phyloP scores from a whole-genome alignment of 2,888 invertebrate species.

The Agrilus biguttatus region DNA sequence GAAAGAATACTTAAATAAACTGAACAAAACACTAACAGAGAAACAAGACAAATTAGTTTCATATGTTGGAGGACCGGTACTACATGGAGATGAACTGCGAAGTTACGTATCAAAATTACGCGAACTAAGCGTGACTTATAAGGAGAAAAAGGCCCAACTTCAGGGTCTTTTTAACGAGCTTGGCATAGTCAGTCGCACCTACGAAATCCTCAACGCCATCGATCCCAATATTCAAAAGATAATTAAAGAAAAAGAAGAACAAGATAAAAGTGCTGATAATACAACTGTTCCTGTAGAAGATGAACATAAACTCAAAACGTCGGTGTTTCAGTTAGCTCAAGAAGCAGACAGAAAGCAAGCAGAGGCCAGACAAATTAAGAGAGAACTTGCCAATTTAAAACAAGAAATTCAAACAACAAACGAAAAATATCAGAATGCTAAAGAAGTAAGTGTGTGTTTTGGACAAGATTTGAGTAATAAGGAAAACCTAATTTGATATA shows the following conservation, averaged over 20 bases:
- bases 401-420: slow-evolving; percentile 5
- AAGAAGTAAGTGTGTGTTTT: slow-evolving; percentile 9
- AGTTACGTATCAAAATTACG: slow-evolving; percentile 69
- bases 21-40: slow-evolving; percentile 47
- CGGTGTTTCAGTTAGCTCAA: slow-evolving; percentile 11
- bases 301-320: slow-evolving; percentile 30
- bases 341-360: slow-evolving; percentile 11
- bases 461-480: too few species aligned
- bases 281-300: slow-evolving; percentile 43
- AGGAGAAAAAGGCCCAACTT: slow-evolving; percentile 62
- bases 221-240: slow-evolving; percentile 11
- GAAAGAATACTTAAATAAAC: slow-evolving; percentile 42
- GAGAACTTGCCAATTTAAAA: slow-evolving; percentile 7
- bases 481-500: too few species aligned
- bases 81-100: slow-evolving; percentile 73
- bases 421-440: slow-evolving; percentile 3
- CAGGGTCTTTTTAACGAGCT: slow-evolving; percentile 44
- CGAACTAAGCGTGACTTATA: slow-evolving; percentile 67
- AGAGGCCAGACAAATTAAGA: slow-evolving; percentile 11
- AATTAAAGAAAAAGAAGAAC: slow-evolving; percentile 4
- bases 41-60: slow-evolving; percentile 23
- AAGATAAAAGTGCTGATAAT: slow-evolving; percentile 24
- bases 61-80: slow-evolving; percentile 46
- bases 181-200: slow-evolving; percentile 59
- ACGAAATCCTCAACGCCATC: slow-evolving; percentile 46